Base-by-base conservation (phyloP, 2,797 vertebrate genomes). In the Pangasius larnaudii region DNA sequence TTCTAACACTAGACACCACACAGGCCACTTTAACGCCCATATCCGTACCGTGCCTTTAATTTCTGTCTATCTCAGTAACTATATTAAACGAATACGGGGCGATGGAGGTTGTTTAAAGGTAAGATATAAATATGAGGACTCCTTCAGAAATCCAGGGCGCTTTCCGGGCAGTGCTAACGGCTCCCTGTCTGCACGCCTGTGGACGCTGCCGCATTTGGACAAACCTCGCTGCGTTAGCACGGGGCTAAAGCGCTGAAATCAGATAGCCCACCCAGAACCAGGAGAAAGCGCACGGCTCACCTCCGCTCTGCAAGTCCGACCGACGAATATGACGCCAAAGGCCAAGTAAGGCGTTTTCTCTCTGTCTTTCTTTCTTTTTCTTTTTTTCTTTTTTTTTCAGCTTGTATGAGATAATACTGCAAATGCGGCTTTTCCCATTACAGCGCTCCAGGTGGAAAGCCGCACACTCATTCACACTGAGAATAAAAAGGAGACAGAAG, bases 371-470 rank as follows among this genome's bases (percentile, higher is more conserved):
- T 13, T 91, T 89, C 13, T 59, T 85, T 24, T 83, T 85, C 75
- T 79, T 86, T 39, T 39, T 39, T 39, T 39, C 39, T 39, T 39
- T 39, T 39, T 51, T 51, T 87, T 88, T 89, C 61, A 94, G 85
- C 89, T 78, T 90, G 51, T 84, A 49, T 67, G 36, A 93, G 94
- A 93, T 86, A 94, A 93, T 93, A 93, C 94, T 93, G 95, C 95
- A 95, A 95, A 96, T 96, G 96, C 95, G 95, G 95, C 93, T 96
- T 96, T 96, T 96, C 95, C 94, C 95, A 96, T 95, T 91, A 95
- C 95, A 95, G 90, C 93, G 95, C 94, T 95, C 93, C 85, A 46
- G 74, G 74, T 91, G 82, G 85, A 88, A 88, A 95, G 95, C 93
- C 95, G 94, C 92, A 91, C 95, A 93, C 94, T 94, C 94, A 91